Conservation (phyloP, 2,888 invertebrate species). For the Platycheirus rosarum region DNA sequence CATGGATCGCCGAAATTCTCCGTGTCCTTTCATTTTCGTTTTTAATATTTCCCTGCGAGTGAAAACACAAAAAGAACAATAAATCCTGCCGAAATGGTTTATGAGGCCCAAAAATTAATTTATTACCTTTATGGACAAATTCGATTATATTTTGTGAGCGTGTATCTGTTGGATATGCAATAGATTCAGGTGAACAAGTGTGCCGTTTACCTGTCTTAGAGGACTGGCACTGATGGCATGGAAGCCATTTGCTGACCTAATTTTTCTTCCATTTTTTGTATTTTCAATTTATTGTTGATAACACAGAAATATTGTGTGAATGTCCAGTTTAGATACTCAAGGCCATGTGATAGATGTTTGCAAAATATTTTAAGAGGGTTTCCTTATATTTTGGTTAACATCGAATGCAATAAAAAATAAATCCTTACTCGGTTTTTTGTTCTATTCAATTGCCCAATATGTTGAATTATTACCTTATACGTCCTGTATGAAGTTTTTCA, state of each 20-base stretch:
- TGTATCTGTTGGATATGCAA: conserved; percentile 35
- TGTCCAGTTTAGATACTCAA: conserved; percentile 20
- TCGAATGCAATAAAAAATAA: conserved; percentile 29
- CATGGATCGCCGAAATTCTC: conserved; percentile 45
- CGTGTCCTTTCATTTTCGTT: conserved; percentile 59
- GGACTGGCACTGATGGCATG: conserved; percentile 15
- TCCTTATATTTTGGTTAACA: conserved; percentile 8
- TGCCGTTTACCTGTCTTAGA: conserved; percentile 55
- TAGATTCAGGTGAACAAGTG: conserved; percentile 55
- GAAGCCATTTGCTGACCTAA: conserved; percentile 62
- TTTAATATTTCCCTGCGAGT: conserved; percentile 63
- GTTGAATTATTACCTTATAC: conserved; percentile 48
- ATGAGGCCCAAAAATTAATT: conserved; percentile 68
- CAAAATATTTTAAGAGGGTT: conserved; percentile 50
- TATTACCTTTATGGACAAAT: conserved; percentile 63
- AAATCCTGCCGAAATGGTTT: conserved; percentile 69
- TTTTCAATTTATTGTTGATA: conserved; percentile 36
- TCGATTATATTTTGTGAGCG: conserved; percentile 47
- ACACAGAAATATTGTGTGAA: conserved; percentile 7
- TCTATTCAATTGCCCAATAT: conserved; percentile 39
- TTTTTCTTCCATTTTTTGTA: too few relatives aligned
- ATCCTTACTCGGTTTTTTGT: conserved; percentile 23
- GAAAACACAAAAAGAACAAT: conserved; percentile 59
- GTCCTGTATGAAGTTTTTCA: conserved; percentile 6
- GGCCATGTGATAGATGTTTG: conserved; percentile 40